Conservation (phyloP, 2,113 vertebrate species). For the Scalopus aquaticus region DNA sequence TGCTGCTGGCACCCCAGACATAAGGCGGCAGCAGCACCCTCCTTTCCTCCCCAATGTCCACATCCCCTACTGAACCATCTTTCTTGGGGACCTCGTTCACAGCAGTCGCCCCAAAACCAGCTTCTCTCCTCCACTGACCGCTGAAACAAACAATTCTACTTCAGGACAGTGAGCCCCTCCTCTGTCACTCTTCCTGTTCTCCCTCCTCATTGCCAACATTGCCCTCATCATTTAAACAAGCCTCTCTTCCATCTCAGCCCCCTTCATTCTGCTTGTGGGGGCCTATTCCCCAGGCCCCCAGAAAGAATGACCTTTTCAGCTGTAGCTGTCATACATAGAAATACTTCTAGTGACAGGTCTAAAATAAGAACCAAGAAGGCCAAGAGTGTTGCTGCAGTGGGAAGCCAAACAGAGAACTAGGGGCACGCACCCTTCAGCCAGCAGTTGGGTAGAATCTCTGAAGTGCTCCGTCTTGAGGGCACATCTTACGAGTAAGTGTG, state of each 20-base stretch:
- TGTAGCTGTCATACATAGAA: background rate
- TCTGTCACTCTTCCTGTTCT: background rate
- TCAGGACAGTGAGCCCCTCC: background rate
- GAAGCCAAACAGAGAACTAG: background rate
- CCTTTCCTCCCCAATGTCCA: background rate
- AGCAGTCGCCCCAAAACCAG: background rate
- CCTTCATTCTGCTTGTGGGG: background rate
- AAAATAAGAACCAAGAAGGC: background rate
- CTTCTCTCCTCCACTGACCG: background rate
- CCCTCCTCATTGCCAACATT: background rate
- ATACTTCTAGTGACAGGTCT: background rate
- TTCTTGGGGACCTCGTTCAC: background rate
- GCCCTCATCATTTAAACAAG: background rate
- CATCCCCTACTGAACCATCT: no score
- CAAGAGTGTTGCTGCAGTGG: background rate
- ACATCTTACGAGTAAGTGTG: background rate
- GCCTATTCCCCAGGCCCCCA: no score
- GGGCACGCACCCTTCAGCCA: background rate
- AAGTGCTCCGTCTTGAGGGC: background rate
- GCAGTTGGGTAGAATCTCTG: no score
- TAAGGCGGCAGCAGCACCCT: background rate
- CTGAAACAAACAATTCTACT: background rate
- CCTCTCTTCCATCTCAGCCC: background rate
- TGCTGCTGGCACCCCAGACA: fast-evolving
- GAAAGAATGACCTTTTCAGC: background rate